Percentiles rank a stretch among this genome's conserved stretches.
Conservation (phyloP, 2,113 vertebrate genomes). For the Delphinapterus leucas region DNA sequence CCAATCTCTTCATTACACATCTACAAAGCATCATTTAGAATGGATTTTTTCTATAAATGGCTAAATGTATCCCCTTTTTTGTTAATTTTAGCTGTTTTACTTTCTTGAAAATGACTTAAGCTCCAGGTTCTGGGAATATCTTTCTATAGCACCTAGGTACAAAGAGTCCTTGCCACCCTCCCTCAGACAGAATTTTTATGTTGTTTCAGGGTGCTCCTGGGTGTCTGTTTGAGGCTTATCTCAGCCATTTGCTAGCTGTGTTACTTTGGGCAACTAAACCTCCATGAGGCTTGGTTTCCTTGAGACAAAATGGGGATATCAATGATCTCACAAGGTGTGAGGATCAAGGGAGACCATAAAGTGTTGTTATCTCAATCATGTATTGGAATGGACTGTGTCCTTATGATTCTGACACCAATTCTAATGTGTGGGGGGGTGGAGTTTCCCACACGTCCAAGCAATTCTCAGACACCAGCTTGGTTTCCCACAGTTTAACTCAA, state of each 20-base stretch:
- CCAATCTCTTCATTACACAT: neutral
- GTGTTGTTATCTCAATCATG: neutral
- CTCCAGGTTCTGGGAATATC: neutral
- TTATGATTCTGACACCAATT: neutral
- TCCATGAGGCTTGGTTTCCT: neutral
- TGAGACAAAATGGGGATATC: neutral
- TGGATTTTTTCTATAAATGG: slow-evolving; percentile 10
- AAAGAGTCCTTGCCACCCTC: neutral
- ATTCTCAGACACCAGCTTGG: neutral
- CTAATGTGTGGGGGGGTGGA: neutral
- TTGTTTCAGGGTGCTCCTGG: neutral
- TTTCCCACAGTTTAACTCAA: neutral
- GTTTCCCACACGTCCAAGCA: neutral
- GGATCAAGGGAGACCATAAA: neutral
- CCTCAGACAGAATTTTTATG: neutral
- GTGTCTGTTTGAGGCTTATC: neutral
- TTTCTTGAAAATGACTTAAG: slow-evolving; percentile 25
- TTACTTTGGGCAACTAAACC: neutral
- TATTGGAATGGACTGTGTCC: neutral
- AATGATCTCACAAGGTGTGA: neutral
- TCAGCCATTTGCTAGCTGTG: neutral
- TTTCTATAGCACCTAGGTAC: neutral
- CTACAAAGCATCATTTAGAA: neutral
- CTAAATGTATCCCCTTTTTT: neutral
- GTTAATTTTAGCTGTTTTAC: slow-evolving; percentile 10